phyloP scores from a whole-genome alignment of 1,140 invertebrate genomes.

The Drosophila carrolli region DNA sequence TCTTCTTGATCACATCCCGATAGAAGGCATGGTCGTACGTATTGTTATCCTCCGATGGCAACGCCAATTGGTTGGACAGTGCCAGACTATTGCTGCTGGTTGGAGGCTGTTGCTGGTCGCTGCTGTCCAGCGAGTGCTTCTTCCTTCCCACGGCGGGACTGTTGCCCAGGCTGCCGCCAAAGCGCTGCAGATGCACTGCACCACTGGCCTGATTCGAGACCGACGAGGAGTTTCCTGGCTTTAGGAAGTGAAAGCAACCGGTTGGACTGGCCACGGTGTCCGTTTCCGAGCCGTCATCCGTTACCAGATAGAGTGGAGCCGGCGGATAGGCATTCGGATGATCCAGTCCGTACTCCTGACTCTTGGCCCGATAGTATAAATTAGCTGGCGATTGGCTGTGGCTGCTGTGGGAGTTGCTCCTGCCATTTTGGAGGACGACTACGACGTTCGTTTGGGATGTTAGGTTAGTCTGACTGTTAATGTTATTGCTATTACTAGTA shows the following conservation, averaged over 20 bases:
- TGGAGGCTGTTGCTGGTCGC: slow-evolving; percentile 21
- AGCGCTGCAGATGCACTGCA: slow-evolving; percentile 33
- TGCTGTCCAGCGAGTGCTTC: slow-evolving; percentile 77
- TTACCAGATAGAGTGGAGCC: slow-evolving; percentile 20
- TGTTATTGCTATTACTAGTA: slow-evolving; percentile 29
- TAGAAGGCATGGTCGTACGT: slow-evolving; percentile 83
- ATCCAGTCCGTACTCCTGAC: slow-evolving; percentile 64
- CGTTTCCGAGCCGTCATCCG: slow-evolving; percentile 63
- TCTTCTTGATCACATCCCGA: slow-evolving; percentile 65
- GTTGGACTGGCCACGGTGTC: slow-evolving; percentile 60
- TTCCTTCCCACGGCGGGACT: slow-evolving; percentile 77
- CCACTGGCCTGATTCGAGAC: slow-evolving; percentile 1
- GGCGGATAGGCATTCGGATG: slow-evolving; percentile 22
- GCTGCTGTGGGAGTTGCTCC: slow-evolving; percentile 26
- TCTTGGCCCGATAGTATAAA: slow-evolving; percentile 62
- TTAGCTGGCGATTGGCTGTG: slow-evolving; percentile 9
- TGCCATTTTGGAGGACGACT: slow-evolving; percentile 24
- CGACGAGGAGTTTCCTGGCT: slow-evolving; percentile 10
- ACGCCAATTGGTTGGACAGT: slow-evolving; percentile 6
- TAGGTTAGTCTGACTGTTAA: slow-evolving; percentile 54
- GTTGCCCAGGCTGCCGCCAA: slow-evolving; percentile 74
- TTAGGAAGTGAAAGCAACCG: slow-evolving; percentile 72
- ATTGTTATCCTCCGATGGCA: slow-evolving; percentile 61
- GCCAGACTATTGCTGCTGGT: not conserved
- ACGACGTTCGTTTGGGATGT: slow-evolving; percentile 34